Base-by-base conservation (phyloP, 2,113 vertebrate genomes). In the Ceyx melanurus region DNA sequence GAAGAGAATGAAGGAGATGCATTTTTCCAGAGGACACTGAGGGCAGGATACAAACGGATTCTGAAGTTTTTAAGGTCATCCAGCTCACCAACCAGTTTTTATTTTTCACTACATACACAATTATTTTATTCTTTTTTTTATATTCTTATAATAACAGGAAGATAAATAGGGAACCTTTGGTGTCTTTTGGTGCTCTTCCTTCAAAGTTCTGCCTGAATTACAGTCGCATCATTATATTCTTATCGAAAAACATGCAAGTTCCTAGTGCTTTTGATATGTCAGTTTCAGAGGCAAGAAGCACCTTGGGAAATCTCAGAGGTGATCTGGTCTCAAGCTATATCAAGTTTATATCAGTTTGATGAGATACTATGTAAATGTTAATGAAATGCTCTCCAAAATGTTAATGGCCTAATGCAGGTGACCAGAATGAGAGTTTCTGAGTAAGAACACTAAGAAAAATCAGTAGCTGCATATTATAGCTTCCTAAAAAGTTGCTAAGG, bases 301-400 rank as follows among this genome's bases (percentile, higher is more conserved):
- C 82, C 76, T 93, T 88, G 90, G 88, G 88, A 95, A 96, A 91
- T 77, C 73, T 90, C 45, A 82, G 68, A 88, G 82, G 65, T 95
- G 86, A 95, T 88, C 57, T 74, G 51, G 76, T 91, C 51, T 94
- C 68, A 48, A 62, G 23, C 51, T 92, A 28, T 64, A 94, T 90
- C 79, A 86, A 89, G 88, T 91, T 56, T 86, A 94, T 82, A 89
- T 94, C 19, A 72, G 43, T 57, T 80, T 93, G 90, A 96, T 86
- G 80, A 93, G 79, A 74, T 53, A 83, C 68, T 81, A 75, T 78
- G 80, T 57, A 96, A 95, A 94, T 86, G 90, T 90, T 95, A 95
- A 96, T 92, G 79, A 94, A 95, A 94, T 88, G 57, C 73, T 88
- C 61, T 95, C 86, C 11, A 5, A 95, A 95, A 95, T 94, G 94